Evolutionary conservation across 2,888 invertebrate species (phyloP).

Genomic region (Rambutsinella grinnellia): DNA sequence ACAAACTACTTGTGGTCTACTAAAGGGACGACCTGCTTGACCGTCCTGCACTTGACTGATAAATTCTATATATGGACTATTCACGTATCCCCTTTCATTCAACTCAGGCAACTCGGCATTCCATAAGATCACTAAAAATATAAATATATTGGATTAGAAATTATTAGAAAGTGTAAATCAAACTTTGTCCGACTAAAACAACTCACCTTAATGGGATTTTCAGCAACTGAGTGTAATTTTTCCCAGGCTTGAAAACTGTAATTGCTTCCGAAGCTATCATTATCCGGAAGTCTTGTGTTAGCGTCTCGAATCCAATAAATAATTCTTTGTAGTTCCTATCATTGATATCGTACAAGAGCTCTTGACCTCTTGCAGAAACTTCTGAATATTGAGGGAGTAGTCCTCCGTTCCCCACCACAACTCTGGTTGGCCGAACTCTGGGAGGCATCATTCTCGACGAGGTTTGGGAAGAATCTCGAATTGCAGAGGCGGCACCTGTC

Average conservation of each 20-base stretch:
- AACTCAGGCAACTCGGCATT: slow-evolving; percentile 74
- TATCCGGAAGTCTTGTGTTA: slow-evolving; percentile 82
- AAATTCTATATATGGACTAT: slow-evolving; percentile 76
- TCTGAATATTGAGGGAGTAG: slow-evolving; percentile 85
- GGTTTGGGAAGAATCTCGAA: slow-evolving; percentile 78
- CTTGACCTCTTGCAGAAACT: slow-evolving; percentile 84
- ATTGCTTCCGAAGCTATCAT: slow-evolving; percentile 83
- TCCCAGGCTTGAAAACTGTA: slow-evolving; percentile 76
- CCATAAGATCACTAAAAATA: slow-evolving; percentile 74
- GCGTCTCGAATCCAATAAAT: slow-evolving; percentile 85
- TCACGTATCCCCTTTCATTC: slow-evolving; percentile 68
- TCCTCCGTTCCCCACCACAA: slow-evolving; percentile 84
- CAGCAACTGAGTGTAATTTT: slow-evolving; percentile 71
- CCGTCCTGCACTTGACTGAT: slow-evolving; percentile 73
- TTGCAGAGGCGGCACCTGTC: slow-evolving; percentile 91
- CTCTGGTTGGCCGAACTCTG: slow-evolving; percentile 80
- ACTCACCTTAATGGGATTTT: slow-evolving; percentile 75
- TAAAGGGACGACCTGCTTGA: slow-evolving; percentile 67
- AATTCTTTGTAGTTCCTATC: slow-evolving; percentile 80
- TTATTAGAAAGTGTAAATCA: slow-evolving; percentile 3
- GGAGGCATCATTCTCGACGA: slow-evolving; percentile 78
- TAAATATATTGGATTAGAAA: too few species aligned
- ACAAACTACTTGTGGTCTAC: slow-evolving; percentile 81
- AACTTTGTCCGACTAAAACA: not conserved
- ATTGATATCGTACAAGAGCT: slow-evolving; percentile 81